Evolutionary conservation across 1,140 invertebrate species (phyloP).

Genomic region (Drosophila pruinosa): DNA sequence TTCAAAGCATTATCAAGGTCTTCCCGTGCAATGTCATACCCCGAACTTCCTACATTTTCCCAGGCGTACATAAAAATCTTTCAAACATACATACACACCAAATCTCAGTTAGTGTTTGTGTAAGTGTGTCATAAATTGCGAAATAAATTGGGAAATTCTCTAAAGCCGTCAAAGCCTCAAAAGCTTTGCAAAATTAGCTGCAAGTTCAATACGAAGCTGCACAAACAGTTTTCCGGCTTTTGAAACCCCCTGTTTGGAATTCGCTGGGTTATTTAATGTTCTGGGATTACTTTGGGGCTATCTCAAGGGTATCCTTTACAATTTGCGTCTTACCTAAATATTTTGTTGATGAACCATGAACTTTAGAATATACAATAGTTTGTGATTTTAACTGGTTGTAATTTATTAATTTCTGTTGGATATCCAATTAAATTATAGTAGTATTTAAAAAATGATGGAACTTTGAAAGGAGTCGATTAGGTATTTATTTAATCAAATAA

Average conservation of each 20-base stretch:
- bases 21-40: constrained; percentile 1
- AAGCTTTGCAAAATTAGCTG: constrained; percentile 46
- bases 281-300: neutral
- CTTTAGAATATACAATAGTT: too few species aligned
- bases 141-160: constrained; percentile 55
- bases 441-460: too few species aligned
- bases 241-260: neutral
- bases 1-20: neutral
- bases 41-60: constrained; percentile 15
- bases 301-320: constrained; percentile 1
- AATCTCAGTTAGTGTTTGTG: constrained; percentile 39
- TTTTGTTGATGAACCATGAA: too few species aligned
- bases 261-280: neutral
- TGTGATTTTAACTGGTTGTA: neutral
- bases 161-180: constrained; percentile 28
- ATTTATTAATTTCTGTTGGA: neutral
- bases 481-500: too few species aligned
- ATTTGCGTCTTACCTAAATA: constrained; percentile 9
- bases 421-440: too few species aligned
- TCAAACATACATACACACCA: constrained; percentile 24
- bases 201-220: constrained; percentile 8
- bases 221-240: neutral
- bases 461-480: too few species aligned
- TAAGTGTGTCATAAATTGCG: constrained; percentile 54
- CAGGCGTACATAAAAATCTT: constrained; percentile 43